phyloP scores from a whole-genome alignment of 2,113 vertebrate genomes.

The Misgurnus mizolepis region DNA sequence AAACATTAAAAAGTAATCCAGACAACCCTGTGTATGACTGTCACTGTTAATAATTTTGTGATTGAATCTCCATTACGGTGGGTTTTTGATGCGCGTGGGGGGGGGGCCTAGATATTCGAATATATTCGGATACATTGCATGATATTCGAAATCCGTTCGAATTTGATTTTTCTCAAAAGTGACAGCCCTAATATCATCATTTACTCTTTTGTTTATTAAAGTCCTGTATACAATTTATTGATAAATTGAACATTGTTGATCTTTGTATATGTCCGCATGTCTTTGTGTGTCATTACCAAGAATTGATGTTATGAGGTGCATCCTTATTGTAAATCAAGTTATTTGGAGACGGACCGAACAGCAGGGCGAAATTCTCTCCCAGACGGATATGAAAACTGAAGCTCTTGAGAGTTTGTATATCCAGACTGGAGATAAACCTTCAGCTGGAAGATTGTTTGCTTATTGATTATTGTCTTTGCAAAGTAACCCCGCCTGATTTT shows the following conservation, averaged over 20 bases:
- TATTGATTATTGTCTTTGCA: constrained; percentile 43
- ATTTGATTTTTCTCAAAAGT: too few relatives aligned
- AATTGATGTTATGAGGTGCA: constrained; percentile 5
- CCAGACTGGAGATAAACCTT: constrained; percentile 18
- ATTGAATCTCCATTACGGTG: too few relatives aligned
- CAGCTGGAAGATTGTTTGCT: constrained; percentile 10
- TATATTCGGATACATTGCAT: too few relatives aligned
- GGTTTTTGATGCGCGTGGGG: too few relatives aligned
- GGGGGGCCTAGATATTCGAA: too few relatives aligned
- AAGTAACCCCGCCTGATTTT: constrained; percentile 27
- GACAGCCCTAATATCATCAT: too few relatives aligned
- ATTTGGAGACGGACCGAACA: constrained; percentile 18
- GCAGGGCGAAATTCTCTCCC: constrained; percentile 38
- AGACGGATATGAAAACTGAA: constrained; percentile 40
- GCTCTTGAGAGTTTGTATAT: constrained; percentile 28
- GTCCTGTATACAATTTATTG: too few relatives aligned
- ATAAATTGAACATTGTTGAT: too few relatives aligned
- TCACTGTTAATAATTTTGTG: too few relatives aligned
- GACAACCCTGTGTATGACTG: too few relatives aligned
- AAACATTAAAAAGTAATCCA: too few relatives aligned
- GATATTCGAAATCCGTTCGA: too few relatives aligned
- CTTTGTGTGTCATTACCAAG: not conserved
- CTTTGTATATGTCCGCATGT: not conserved
- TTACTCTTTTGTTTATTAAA: not conserved
- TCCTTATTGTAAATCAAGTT: constrained; percentile 33